Evolutionary conservation across 2,797 vertebrate genomes (phyloP), one percentile per base, ranked within the genome.

Genomic region (Etheostoma perlongum): DNA sequence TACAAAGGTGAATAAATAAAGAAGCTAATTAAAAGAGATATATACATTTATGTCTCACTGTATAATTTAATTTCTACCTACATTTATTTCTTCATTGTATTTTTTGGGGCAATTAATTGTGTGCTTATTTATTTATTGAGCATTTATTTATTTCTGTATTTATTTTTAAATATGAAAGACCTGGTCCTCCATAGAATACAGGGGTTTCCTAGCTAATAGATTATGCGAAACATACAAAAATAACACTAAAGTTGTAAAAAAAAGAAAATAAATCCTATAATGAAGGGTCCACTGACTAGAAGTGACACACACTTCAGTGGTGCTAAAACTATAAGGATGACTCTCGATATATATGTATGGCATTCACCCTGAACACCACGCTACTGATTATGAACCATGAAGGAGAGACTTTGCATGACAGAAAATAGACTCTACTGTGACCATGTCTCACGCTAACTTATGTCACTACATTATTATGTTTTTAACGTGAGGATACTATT

Each of bases 311-410:
- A 49, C 27, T 67, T 18, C 33, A 40, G 25, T 3, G 5, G 2
- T 33, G 18, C 62, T 74, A 36, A 15, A 80, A 66, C 76, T 65
- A 68, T 27, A 27, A 63, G 7, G 6, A 63, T 11, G 57, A 48
- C 49, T 69, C 4, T 69, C 4, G 53, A 47, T 5, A 60, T 64
- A 40, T 47, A 65, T 40, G 54, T 67, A 48, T n/a, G 27, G 21
- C 6, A 23, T 68, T 42, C 47, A 42, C 30, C 16, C 62, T 36
- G 25, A 77, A 69, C 66, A n/a, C 19, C 36, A 25, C 9, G 67
- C 51, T 6, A 3, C 65, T 55, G 33, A 61, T 74, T 15, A 58
- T 12, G 42, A 72, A 61, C 2, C 59, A 27, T 52, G 52, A 70
- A 49, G 68, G 15, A 44, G 67, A 76, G 19, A 65, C 44, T 21